Evolutionary conservation across 2,113 vertebrate species (phyloP), one percentile per base, ranked within the genome.

Genomic region (Neopipo cinnamomea): DNA sequence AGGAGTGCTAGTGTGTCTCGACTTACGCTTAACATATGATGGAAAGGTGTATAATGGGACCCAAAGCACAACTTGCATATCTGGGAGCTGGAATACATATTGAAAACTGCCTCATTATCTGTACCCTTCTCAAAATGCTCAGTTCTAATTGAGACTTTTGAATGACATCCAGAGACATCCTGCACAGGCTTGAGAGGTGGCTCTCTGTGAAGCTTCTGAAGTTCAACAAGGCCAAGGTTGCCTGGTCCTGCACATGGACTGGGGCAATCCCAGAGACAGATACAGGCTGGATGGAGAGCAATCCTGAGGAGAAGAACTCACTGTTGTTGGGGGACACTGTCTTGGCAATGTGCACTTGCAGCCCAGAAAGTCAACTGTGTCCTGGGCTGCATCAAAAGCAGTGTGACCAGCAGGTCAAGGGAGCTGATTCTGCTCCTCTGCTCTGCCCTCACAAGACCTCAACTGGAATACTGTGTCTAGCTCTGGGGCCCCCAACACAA

Each of bases 401-500:
- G 41, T 0, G 3, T 65, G n/a, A 42, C 11, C 37, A 68, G 63
- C 46, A 77, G 46, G 17, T 33, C 0, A 1, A 52, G 63, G 33
- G 6, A 21, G 7, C 5, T 1, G 17, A 27, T 46, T 77, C 37
- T 77, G 33, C 9, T 4, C 37, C 16, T 10, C 37, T 61, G 37
- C 46, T 68, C 53, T 87, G 63, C 37, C 18, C 53, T 68, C 12
- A 27, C 5, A 33, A 61, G 33, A 44, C 11, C 37, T 7, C 27
- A 46, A 9, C 46, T 46, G 46, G 37, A 46, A 12, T 46, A 28
- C 2, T 52, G 63, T 24, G 21, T 33, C 55, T 46, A 70, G 33
- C 39, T 52, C 73, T 44, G 31, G 21, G 25, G 3, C 14, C 11
- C 25, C 14, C 27, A 52, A 8, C 9, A 68, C 17, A 50, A 33